A percentile compares a stretch with the other conserved stretches of the same genome.
Conservation (phyloP, 1,140 invertebrate species). For the Carcinoscorpius rotundicauda region DNA sequence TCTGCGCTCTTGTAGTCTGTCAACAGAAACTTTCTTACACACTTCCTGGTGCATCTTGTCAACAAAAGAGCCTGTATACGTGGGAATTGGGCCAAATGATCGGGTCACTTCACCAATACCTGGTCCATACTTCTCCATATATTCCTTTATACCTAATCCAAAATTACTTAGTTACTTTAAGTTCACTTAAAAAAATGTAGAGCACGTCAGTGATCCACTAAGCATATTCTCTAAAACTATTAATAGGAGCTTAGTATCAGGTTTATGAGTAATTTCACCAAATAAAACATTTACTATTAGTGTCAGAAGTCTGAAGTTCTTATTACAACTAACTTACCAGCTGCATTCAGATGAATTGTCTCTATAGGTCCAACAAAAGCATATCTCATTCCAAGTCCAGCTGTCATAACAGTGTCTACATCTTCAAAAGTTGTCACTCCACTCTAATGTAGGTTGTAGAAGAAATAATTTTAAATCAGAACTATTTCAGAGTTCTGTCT, state of each 20-base stretch:
- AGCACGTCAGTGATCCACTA: too few species aligned
- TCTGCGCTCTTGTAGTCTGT: slow-evolving; percentile 56
- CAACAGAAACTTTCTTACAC: slow-evolving; percentile 56
- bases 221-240: too few species aligned
- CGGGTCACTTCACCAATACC: slow-evolving; percentile 48
- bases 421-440: slow-evolving; percentile 67
- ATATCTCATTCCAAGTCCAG: slow-evolving; percentile 88
- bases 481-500: too few species aligned
- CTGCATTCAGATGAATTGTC: slow-evolving; percentile 87
- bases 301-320: too few species aligned
- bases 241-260: too few species aligned
- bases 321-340: slow-evolving; percentile 44
- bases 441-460: not conserved
- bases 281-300: too few species aligned
- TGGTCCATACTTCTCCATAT: slow-evolving; percentile 52
- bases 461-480: too few species aligned
- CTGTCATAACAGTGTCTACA: slow-evolving; percentile 83
- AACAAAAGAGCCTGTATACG: slow-evolving; percentile 47
- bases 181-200: too few species aligned
- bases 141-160: slow-evolving; percentile 48
- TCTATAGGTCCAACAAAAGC: slow-evolving; percentile 89
- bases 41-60: slow-evolving; percentile 45
- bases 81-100: slow-evolving; percentile 56
- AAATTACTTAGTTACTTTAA: too few species aligned
- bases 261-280: too few species aligned